A percentile compares a stretch with the other conserved stretches of the same genome.
Conservation (phyloP, 2,888 invertebrate genomes). For the Brenthis hecate region DNA sequence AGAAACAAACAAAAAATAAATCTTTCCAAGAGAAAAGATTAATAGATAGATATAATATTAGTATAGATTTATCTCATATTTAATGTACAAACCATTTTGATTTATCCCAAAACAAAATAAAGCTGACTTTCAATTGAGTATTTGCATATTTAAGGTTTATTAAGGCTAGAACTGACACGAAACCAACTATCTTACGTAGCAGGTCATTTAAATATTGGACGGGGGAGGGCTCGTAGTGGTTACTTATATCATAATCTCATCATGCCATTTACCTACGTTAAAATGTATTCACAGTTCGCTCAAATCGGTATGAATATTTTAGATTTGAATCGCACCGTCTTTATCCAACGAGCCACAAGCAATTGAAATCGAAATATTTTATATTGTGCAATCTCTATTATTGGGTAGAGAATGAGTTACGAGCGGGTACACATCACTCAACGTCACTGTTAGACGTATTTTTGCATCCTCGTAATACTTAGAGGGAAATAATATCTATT, state of each 20-base stretch:
- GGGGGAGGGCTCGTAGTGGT: constrained; percentile 9
- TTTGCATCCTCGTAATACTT: constrained; percentile 74
- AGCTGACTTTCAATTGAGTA: background rate
- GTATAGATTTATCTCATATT: background rate
- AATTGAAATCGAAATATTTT: constrained; percentile 74
- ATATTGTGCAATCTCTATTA: constrained; percentile 78
- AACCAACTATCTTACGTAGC: constrained; percentile 15
- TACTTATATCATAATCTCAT: constrained; percentile 33
- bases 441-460: constrained; percentile 71
- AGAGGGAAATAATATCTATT: constrained; percentile 75
- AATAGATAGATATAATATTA: too few relatives aligned
- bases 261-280: constrained; percentile 37
- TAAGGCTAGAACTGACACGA: constrained; percentile 23
- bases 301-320: constrained; percentile 67
- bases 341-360: constrained; percentile 71
- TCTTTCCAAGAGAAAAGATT: too few relatives aligned
- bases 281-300: constrained; percentile 52
- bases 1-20: background rate
- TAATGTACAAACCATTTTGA: constrained; percentile 1
- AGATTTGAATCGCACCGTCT: constrained; percentile 52
- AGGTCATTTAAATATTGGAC: constrained; percentile 16
- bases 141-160: background rate
- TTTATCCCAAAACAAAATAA: background rate
- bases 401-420: constrained; percentile 69
- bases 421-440: constrained; percentile 76